These are phyloP conservation scores for Hydra vulgaris DNA, from an alignment of 30 jellyfish, hydroid and myxozoan genomes.

Conservation along the genomic window DNA sequence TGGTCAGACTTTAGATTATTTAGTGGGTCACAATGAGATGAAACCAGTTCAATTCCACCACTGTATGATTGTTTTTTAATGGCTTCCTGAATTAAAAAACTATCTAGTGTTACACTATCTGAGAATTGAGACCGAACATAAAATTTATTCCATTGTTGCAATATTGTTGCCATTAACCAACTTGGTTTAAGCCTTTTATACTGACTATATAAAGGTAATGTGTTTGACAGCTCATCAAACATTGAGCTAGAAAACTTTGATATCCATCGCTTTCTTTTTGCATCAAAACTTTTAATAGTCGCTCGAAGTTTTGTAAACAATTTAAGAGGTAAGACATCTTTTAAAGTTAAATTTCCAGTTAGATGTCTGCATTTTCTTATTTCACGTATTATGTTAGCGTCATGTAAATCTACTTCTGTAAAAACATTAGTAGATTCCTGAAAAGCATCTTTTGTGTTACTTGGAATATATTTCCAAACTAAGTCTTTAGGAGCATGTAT, in stretches of 20 bases:
- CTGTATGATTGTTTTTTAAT: conserved; percentile 1
- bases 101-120: conserved; percentile 5
- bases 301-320: conserved; percentile 9
- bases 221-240: not conserved
- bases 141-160: conserved; percentile 41
- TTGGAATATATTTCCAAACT: conserved; percentile 37
- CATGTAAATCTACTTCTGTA: conserved; percentile 33
- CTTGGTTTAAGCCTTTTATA: conserved; percentile 27
- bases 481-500: conserved; percentile 36
- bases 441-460: conserved; percentile 32
- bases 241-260: conserved; percentile 2
- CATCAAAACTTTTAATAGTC: conserved; percentile 10
- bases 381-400: conserved; percentile 10
- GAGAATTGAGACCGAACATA: conserved; percentile 8
- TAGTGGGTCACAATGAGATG: conserved; percentile 37
- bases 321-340: conserved; percentile 23
- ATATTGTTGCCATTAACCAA: conserved; percentile 21
- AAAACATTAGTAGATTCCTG: conserved; percentile 15
- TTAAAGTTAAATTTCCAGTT: conserved; percentile 27
- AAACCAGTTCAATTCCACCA: conserved; percentile 29
- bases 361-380: conserved; percentile 24
- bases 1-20: conserved; percentile 19
- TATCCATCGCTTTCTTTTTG: conserved; percentile 18
- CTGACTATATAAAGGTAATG: not conserved
- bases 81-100: conserved; percentile 11